Conservation (phyloP, 2,888 invertebrate genomes). For the Dysmachus trigonus region DNA sequence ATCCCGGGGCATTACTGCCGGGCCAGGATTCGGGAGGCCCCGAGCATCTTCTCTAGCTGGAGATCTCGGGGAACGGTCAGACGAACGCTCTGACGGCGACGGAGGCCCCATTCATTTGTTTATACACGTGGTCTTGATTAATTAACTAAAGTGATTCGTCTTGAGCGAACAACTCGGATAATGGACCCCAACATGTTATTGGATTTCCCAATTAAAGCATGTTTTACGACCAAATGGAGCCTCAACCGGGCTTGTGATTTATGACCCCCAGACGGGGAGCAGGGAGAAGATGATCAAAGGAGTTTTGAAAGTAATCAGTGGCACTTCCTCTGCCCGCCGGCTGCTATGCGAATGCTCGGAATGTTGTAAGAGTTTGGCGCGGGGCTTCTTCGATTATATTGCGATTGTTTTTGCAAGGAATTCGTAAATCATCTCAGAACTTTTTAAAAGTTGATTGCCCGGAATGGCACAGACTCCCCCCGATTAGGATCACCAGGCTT, state of each 20-base stretch:
- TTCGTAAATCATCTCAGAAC: neutral
- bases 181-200: slow-evolving; percentile 1
- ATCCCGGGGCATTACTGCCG: neutral
- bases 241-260: neutral
- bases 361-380: neutral
- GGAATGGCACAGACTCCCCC: neutral
- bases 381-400: neutral
- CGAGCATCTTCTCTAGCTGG: neutral
- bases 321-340: neutral
- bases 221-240: neutral
- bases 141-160: slow-evolving; percentile 22
- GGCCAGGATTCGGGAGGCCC: neutral
- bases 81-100: neutral
- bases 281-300: neutral
- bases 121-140: slow-evolving; percentile 37
- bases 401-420: neutral
- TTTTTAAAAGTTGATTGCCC: neutral
- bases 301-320: neutral
- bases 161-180: neutral
- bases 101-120: neutral
- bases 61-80: neutral
- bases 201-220: slow-evolving; percentile 20
- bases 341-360: neutral
- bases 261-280: neutral
- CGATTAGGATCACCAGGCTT: neutral